These are phyloP conservation scores for Atrichornis clamosus DNA, from an alignment of 2,113 vertebrate species.

Conservation along the genomic window DNA sequence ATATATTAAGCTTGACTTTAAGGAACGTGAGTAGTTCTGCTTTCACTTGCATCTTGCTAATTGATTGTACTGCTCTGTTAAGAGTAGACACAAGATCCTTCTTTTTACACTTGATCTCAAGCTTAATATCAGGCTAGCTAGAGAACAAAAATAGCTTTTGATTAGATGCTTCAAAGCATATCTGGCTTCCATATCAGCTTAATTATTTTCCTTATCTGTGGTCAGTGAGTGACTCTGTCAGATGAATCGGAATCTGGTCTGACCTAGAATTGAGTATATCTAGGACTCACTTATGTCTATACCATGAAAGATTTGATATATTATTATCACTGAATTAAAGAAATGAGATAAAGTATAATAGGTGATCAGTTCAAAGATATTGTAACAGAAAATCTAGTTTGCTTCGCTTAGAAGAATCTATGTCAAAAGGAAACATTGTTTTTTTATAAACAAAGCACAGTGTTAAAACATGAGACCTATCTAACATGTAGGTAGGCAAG, in stretches of 20 bases:
- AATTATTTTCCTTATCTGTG: background rate
- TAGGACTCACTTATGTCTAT: background rate
- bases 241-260: background rate
- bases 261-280: background rate
- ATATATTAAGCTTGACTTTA: conserved; percentile 15
- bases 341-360: background rate
- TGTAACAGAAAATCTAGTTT: background rate
- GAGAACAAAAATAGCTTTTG: background rate
- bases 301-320: background rate
- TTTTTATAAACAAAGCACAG: background rate
- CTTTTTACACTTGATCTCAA: background rate
- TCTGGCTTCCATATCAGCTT: background rate
- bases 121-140: background rate
- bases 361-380: background rate
- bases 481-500: background rate
- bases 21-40: background rate
- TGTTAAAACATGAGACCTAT: background rate
- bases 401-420: background rate
- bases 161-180: background rate
- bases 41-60: background rate
- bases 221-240: background rate
- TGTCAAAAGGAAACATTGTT: background rate
- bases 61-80: background rate
- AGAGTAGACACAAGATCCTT: background rate
- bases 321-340: background rate